These are phyloP conservation scores for Nasonia giraulti DNA, from an alignment of 1,140 invertebrate species.

Conservation along the genomic window DNA sequence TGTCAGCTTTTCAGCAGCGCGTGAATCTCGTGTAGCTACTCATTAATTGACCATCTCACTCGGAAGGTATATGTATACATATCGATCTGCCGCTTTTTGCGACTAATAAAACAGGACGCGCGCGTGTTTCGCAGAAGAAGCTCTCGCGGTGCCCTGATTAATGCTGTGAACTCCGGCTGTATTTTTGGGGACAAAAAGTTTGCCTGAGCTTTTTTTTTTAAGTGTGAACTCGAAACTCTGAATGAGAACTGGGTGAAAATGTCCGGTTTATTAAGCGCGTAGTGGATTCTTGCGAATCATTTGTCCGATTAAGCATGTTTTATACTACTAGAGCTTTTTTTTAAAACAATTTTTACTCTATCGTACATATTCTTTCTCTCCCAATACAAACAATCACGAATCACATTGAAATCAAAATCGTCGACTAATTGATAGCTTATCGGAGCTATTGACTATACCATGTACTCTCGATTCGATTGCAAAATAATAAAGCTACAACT, in stretches of 20 bases:
- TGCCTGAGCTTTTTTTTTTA: too few relatives aligned
- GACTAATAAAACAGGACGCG: neutral
- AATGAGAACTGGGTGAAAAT: too few relatives aligned
- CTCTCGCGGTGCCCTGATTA: neutral
- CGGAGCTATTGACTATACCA: neutral
- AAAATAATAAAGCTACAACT: neutral
- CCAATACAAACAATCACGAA: neutral
- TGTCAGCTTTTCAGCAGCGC: neutral
- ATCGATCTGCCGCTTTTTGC: neutral
- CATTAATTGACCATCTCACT: slow-evolving; percentile 28
- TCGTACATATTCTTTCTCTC: neutral
- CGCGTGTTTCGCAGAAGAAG: neutral
- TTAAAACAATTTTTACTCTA: neutral
- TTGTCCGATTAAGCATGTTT: too few relatives aligned
- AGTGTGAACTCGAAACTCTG: too few relatives aligned
- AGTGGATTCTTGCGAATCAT: too few relatives aligned
- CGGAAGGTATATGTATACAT: neutral
- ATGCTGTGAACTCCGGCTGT: neutral
- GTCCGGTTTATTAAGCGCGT: too few relatives aligned
- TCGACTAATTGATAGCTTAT: neutral
- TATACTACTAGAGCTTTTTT: too few relatives aligned
- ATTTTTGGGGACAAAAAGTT: too few relatives aligned
- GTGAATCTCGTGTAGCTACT: neutral
- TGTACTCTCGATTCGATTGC: neutral
- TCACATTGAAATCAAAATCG: neutral